Evolutionary conservation across 2,113 vertebrate species (phyloP), one percentile per base, ranked within the genome.

Genomic region (Odontesthes bonariensis): DNA sequence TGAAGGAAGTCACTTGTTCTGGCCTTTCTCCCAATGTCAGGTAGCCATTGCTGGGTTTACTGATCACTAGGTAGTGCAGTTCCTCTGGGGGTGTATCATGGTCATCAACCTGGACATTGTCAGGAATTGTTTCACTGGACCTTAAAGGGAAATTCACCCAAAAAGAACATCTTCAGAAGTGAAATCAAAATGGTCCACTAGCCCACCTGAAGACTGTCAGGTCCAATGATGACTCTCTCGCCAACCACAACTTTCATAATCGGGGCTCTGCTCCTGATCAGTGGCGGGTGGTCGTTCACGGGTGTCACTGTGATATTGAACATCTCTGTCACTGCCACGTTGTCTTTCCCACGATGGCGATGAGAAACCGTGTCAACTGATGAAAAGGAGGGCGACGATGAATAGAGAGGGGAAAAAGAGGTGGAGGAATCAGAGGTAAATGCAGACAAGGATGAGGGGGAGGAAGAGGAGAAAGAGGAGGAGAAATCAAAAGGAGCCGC

Each of bases 251-350:
- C 91, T 82, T 93, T 94, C 83, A 96, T 59, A 60, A 81, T 77
- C 0, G 95, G 93, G 1, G 80, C 46, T 91, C 92, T 94, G 58
- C 94, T 95, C 91, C 95, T 95, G 56, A 96, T 8, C 52, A 95
- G 92, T 1, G 96, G 96, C 11, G 93, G 79, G 8, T 95, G 95
- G 79, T 98, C 95, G 40, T 98, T 97, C 61, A 97, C 94, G 5
- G 95, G 94, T 9, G 82, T 92, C 74, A 99, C 82, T 2, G 94
- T 95, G 77, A 97, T 95, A 88, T 95, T 95, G 89, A 99, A 97
- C 9, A 76, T 77, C 79, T 97, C 96, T 8, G 95, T 95, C 16
- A 96, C 90, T 20, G 91, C 77, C 65, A 92, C 75, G 0, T 38
- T 72, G n/a, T 87, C 87, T 68, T 82, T 77, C 10, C 42, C 9